Percentiles rank a stretch among this genome's conserved stretches.
These are phyloP conservation scores for Sturnira hondurensis DNA, from an alignment of 2,113 vertebrate genomes.

Conservation along the genomic window DNA sequence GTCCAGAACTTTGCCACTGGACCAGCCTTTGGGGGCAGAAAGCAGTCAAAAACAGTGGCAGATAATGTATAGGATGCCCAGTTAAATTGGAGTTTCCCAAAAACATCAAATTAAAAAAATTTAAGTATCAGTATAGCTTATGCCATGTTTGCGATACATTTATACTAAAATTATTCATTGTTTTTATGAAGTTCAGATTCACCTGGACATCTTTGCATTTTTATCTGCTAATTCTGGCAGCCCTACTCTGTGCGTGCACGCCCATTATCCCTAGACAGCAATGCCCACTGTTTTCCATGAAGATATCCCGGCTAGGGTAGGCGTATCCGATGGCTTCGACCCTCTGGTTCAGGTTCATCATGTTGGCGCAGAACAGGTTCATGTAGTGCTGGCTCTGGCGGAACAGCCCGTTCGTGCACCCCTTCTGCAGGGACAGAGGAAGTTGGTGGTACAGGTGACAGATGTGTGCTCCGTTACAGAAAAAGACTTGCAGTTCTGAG, in stretches of 20 bases:
- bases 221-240: neutral
- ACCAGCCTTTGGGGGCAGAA: neutral
- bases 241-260: rapidly evolving
- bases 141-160: neutral
- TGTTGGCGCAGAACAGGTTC: constrained; percentile 88
- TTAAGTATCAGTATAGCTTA: neutral
- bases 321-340: constrained; percentile 71
- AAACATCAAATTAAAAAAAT: neutral
- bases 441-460: neutral
- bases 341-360: constrained; percentile 87
- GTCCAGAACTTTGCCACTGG: neutral
- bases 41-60: neutral
- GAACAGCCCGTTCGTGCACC: constrained; percentile 38
- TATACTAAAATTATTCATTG: neutral
- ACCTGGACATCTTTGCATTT: neutral
- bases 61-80: neutral
- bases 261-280: neutral
- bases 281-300: constrained; percentile 82
- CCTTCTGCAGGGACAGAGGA: constrained; percentile 35
- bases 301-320: constrained; percentile 82
- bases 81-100: neutral
- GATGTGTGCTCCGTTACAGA: rapidly evolving
- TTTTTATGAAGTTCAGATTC: neutral
- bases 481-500: neutral
- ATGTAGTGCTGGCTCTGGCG: constrained; percentile 72